These are phyloP conservation scores for Papilio machaon DNA, from an alignment of 1,140 invertebrate genomes.

Conservation along the genomic window DNA sequence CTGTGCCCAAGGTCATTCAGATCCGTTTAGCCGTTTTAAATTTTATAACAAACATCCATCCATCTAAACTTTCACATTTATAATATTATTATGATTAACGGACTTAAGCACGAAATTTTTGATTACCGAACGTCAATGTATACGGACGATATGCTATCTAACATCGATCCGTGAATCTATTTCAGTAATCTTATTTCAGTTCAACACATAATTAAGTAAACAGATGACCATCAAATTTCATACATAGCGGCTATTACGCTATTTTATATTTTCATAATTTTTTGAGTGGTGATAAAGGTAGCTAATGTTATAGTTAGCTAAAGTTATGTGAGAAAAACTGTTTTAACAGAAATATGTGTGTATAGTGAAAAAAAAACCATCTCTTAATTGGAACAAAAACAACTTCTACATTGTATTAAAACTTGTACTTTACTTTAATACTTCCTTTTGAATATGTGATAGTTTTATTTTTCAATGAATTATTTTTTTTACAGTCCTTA, in stretches of 20 bases:
- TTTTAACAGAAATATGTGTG: no score
- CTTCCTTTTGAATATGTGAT: not conserved
- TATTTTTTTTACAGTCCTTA: slow-evolving; percentile 80
- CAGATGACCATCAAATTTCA: not conserved
- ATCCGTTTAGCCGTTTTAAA: no score
- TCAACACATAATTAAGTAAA: not conserved
- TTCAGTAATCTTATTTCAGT: not conserved
- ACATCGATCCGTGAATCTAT: not conserved
- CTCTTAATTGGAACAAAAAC: no score
- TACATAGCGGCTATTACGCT: no score
- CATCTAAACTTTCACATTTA: no score
- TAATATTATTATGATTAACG: not conserved
- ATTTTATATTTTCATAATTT: no score
- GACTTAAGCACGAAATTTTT: not conserved
- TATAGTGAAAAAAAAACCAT: no score
- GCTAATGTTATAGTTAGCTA: no score
- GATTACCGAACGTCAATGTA: not conserved
- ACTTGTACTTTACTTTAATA: not conserved
- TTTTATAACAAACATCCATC: no score
- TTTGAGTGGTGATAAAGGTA: no score
- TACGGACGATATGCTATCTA: not conserved
- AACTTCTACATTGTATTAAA: not conserved
- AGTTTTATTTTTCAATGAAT: not conserved
- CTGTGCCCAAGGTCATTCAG: no score
- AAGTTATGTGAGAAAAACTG: no score